Conservation (phyloP, 1,140 invertebrate species). For the Calephelis virginiensis region DNA sequence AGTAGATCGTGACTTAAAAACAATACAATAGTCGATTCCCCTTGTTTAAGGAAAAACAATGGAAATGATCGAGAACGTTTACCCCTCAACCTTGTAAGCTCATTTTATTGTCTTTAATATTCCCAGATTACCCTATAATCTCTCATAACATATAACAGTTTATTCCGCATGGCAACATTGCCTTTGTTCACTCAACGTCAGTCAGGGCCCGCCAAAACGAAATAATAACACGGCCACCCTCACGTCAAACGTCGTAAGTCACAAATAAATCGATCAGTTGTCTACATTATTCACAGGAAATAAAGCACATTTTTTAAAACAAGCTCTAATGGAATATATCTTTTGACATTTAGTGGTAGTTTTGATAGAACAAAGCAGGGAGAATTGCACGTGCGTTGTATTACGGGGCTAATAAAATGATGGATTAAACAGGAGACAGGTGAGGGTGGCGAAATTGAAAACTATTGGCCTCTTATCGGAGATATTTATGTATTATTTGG, state of each 20-base stretch:
- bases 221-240: slow-evolving; percentile 65
- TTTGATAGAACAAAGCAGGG: slow-evolving; percentile 69
- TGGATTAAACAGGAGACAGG: slow-evolving; percentile 68
- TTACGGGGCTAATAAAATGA: slow-evolving; percentile 70
- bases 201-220: slow-evolving; percentile 70
- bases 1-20: slow-evolving; percentile 1
- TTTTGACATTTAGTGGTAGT: slow-evolving; percentile 36
- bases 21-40: slow-evolving; percentile 39
- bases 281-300: slow-evolving; percentile 23
- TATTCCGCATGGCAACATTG: slow-evolving; percentile 76
- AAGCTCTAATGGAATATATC: slow-evolving; percentile 9
- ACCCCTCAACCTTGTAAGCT: slow-evolving; percentile 62
- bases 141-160: slow-evolving; percentile 77
- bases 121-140: slow-evolving; percentile 75
- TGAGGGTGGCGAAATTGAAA: slow-evolving; percentile 69
- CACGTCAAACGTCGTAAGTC: slow-evolving; percentile 31
- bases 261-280: slow-evolving; percentile 25
- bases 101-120: slow-evolving; percentile 78
- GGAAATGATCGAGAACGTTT: slow-evolving; percentile 45
- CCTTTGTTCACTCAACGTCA: slow-evolving; percentile 64
- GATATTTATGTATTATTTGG: slow-evolving; percentile 33
- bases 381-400: slow-evolving; percentile 62
- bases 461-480: slow-evolving; percentile 64
- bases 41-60: slow-evolving; percentile 46
- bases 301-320: slow-evolving; percentile 26